Conservation (phyloP, 2,888 invertebrate species). For the Blomia tropicalis region DNA sequence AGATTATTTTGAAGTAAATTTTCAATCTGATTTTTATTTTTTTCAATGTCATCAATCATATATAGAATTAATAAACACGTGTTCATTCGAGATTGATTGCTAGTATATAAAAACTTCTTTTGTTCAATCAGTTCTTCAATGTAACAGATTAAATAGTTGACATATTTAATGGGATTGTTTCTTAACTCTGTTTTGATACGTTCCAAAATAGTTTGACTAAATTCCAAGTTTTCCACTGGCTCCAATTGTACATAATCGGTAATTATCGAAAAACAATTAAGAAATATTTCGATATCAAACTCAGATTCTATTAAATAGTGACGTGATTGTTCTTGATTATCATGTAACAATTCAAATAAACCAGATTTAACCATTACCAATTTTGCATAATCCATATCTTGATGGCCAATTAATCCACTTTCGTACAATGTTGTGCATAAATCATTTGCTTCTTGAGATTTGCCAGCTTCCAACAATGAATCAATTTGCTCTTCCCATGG, state of each 20-base stretch:
- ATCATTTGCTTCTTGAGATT: slow-evolving; percentile 41
- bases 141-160: neutral
- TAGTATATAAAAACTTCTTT: neutral
- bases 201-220: neutral
- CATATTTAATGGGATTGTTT: neutral
- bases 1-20: neutral
- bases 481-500: slow-evolving; percentile 42
- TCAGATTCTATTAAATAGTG: slow-evolving; percentile 37
- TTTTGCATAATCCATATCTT: slow-evolving; percentile 36
- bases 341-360: slow-evolving; percentile 40
- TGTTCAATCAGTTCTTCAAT: neutral
- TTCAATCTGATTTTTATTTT: neutral
- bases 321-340: slow-evolving; percentile 38
- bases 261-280: slow-evolving; percentile 35
- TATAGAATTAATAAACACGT: neutral
- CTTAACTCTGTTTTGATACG: neutral
- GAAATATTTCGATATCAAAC: slow-evolving; percentile 37
- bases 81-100: neutral
- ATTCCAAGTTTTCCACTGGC: neutral
- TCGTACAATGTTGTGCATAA: slow-evolving; percentile 38
- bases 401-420: slow-evolving; percentile 34
- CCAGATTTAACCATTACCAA: slow-evolving; percentile 37
- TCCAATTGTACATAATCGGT: slow-evolving; percentile 23
- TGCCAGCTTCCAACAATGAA: slow-evolving; percentile 36
- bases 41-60: neutral